phyloP scores from a whole-genome alignment of 2,797 vertebrate species.

The Sebastes alutus region DNA sequence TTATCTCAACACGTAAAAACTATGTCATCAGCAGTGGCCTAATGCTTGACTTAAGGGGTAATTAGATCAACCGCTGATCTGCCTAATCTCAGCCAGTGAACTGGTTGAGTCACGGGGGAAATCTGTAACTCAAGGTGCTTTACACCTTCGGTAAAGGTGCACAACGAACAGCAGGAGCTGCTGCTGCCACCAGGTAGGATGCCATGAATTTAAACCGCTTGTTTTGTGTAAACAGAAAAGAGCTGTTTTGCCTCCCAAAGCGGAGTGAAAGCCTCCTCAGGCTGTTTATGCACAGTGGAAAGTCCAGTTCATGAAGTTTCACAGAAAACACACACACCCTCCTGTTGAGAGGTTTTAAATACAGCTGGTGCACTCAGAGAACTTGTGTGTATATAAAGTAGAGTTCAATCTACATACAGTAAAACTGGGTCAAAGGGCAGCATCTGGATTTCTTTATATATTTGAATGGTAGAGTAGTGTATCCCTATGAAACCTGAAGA shows the following conservation, averaged over 20 bases:
- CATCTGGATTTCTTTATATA: background rate
- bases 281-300: background rate
- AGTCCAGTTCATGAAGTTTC: slow-evolving; percentile 9
- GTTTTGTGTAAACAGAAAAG: background rate
- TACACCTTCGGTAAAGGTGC: background rate
- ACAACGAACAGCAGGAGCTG: background rate
- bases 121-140: background rate
- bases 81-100: slow-evolving; percentile 35
- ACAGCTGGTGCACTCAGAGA: slow-evolving; percentile 50
- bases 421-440: slow-evolving; percentile 40
- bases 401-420: background rate
- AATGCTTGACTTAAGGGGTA: slow-evolving; percentile 26
- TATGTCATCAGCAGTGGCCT: slow-evolving; percentile 8
- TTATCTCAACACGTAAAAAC: background rate
- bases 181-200: background rate
- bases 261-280: background rate
- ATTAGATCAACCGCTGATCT: slow-evolving; percentile 60
- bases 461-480: background rate
- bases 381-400: background rate
- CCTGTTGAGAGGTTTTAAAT: slow-evolving; percentile 21
- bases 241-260: background rate
- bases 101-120: slow-evolving; percentile 2
- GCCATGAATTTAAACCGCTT: background rate
- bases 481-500: background rate
- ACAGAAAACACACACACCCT: background rate